Evolutionary conservation across 1,140 invertebrate genomes (phyloP), one percentile per base, ranked within the genome.

Genomic region (Pectinophora gossypiella): DNA sequence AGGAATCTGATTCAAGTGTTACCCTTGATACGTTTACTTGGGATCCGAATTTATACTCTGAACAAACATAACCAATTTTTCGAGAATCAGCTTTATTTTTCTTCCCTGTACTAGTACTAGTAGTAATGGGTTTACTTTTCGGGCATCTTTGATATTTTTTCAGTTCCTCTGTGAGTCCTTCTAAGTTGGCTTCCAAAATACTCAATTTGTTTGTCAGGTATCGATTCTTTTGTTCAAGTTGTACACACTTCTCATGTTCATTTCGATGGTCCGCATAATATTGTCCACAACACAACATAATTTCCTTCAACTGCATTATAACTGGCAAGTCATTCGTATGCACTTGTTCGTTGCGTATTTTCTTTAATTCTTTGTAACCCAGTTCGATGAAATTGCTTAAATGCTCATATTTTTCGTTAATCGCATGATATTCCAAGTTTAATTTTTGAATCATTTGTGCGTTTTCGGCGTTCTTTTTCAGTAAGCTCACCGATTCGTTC

Each of bases 161-260:
- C 6, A 68, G 19, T 56, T 65, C 55, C 44, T 64, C 52, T 20
- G 19, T 20, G 15, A 60, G 15, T 16, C 47, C 45, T 51, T 59
- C 36, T 45, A 66, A 49, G 13, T 60, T 54, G 27, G 44, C 60
- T 45, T 64, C 55, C 32, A 75, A 43, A 20, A 71, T 62, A 13
- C 15, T 54, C 12, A 68, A 45, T 64, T 72, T 68, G 43, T 60
- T 69, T 32, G 22, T 59, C 1, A 75, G 48, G 47, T 64, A 75
- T 35, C 52, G 18, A 54, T 72, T 74, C 27, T 59, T 68, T 40
- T 64, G 61, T 56, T 72, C 47, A 3, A 68, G 40, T 44, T 61
- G 51, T 10, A 47, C 9, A 15, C 45, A 56, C 38, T 53, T 64
- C 20, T 59, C 45, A 18, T 36, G 45, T 56, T 63, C 59, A 21